Evolutionary conservation across 2,113 vertebrate species (phyloP).

Genomic region (Cyprinodon variegatus): DNA sequence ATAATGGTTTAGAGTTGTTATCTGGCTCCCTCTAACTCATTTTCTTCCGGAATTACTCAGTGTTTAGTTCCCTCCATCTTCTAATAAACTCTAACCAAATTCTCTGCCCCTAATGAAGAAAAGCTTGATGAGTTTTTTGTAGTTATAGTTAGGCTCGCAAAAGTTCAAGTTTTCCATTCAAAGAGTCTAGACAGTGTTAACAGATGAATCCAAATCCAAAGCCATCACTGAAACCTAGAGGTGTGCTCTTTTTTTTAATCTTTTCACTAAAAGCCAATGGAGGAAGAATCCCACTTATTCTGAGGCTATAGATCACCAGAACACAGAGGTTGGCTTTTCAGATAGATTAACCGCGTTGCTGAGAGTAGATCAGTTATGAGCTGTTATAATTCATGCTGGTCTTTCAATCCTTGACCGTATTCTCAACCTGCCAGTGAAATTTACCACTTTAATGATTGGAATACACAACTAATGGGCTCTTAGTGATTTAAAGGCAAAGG

Average conservation of each 20-base stretch:
- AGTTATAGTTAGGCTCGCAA: too few species aligned
- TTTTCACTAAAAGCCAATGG: neutral
- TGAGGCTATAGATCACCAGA: neutral
- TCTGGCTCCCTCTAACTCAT: too few species aligned
- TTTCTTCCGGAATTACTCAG: too few species aligned
- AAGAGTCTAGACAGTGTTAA: neutral
- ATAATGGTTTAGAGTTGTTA: too few species aligned
- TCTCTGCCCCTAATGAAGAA: too few species aligned
- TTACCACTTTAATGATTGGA: neutral
- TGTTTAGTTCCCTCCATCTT: too few species aligned
- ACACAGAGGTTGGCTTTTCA: neutral
- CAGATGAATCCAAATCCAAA: neutral
- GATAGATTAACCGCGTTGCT: neutral
- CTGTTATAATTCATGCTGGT: neutral
- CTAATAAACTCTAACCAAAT: too few species aligned
- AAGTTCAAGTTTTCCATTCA: too few species aligned
- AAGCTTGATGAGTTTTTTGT: too few species aligned
- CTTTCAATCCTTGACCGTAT: neutral
- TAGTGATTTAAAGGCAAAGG: neutral
- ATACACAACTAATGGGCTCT: neutral
- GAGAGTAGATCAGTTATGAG: neutral
- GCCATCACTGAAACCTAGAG: neutral
- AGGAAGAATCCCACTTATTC: neutral
- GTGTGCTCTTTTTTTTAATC: neutral
- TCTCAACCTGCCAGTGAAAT: neutral